Base-by-base conservation (phyloP, 2,888 invertebrate species). In the Spicauda simplicius region DNA sequence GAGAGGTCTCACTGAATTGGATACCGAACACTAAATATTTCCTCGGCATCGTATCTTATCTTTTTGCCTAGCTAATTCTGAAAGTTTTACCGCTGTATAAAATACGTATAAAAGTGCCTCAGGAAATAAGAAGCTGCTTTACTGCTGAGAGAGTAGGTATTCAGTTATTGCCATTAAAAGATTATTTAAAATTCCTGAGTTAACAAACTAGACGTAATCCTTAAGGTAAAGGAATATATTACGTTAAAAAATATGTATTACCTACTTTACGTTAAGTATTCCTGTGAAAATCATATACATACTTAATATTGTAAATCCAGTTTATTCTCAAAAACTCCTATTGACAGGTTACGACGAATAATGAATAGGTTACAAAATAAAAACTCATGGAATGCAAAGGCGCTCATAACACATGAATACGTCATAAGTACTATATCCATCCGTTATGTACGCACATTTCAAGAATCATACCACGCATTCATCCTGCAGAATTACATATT, bases 1-100 rank as follows among this genome's bases (percentile, higher is more conserved):
- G 55, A 73, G 79, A 76, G 79, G 75, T 78, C 77, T 72, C 69
- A 66, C 72, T 80, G 80, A 80, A 83, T 80, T 81, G 81, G 80
- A 78, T 72, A 76, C 72, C 70, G 71, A 67, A 70, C 73, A 74
- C 75, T 78, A 78, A 77, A 78, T 79, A 75, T 76, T 71, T 56
- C 59, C 67, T 63, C 73, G 72, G 62, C 60, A 71, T 70, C 71
- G 72, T 70, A 74, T 73, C 73, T 75, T 75, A 69, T 67, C 71
- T 69, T 74, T 74, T 73, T 70, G 71, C 72, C 50, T 50, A 64
- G 70, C 71, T 16, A 61, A 14, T 16, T 52, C 37, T 12, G 16
- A 52, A 33, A 52, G 19, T 61, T 53, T 53, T 14, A 6, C 14
- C 30, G 16, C 30, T 18, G 5, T 18, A 18, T 18, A 50, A 50